Conservation (phyloP, 2,888 invertebrate genomes). For the Euphydryas editha region DNA sequence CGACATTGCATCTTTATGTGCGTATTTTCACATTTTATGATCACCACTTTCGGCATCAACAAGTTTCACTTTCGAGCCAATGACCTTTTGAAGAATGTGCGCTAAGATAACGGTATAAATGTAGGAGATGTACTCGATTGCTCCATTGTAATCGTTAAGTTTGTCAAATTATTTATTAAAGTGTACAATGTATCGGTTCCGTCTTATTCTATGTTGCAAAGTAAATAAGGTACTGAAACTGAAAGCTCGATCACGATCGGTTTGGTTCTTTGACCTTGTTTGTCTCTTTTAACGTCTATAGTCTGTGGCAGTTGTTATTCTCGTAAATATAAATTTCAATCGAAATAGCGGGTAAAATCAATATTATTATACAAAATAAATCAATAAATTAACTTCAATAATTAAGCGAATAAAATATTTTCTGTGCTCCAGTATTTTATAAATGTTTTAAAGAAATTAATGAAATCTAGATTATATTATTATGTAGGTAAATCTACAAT, state of each 20-base stretch:
- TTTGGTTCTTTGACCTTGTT: slow-evolving; percentile 51
- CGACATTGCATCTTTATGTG: slow-evolving; percentile 52
- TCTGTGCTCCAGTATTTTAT: slow-evolving; percentile 1
- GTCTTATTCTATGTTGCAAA: neutral
- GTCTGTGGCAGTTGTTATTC: slow-evolving; percentile 34
- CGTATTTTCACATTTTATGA: slow-evolving; percentile 66
- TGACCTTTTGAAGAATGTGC: slow-evolving; percentile 74
- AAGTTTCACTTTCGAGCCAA: slow-evolving; percentile 78
- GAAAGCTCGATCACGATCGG: slow-evolving; percentile 28
- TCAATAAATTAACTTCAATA: neutral
- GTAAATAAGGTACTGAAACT: slow-evolving; percentile 9
- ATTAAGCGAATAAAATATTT: neutral
- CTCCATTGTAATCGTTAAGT: slow-evolving; percentile 24
- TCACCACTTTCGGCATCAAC: slow-evolving; percentile 68
- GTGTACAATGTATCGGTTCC: neutral
- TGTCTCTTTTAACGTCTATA: slow-evolving; percentile 50
- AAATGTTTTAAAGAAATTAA: neutral
- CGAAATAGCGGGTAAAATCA: neutral
- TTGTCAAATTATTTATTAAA: neutral
- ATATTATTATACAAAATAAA: neutral
- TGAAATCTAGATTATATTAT: neutral
- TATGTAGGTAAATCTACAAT: no score
- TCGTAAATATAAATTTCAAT: slow-evolving; percentile 25
- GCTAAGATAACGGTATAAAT: slow-evolving; percentile 70
- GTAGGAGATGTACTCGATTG: slow-evolving; percentile 48